phyloP scores from a whole-genome alignment of 2,113 vertebrate genomes.

The Phocoena phocoena region DNA sequence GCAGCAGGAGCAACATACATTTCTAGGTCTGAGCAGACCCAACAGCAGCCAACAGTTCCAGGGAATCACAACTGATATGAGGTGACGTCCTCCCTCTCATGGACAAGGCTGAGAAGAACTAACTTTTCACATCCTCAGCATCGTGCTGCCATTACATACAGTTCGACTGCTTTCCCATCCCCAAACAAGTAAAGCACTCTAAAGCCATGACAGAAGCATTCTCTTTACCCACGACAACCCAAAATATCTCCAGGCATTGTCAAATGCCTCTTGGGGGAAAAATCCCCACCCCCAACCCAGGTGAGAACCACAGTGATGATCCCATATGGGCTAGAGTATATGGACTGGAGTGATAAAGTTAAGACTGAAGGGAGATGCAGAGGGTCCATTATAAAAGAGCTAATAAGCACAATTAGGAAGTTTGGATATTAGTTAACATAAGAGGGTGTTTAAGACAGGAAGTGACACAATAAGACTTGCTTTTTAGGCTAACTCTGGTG shows the following conservation, averaged over 20 bases:
- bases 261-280: not conserved
- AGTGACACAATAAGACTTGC: not conserved
- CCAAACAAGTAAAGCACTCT: not conserved
- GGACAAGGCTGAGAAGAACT: slow-evolving; percentile 5
- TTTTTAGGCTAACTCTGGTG: not conserved
- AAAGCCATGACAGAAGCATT: not conserved
- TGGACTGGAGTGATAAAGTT: not conserved
- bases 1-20: slow-evolving; percentile 44
- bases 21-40: slow-evolving; percentile 38
- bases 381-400: not conserved
- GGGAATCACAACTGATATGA: not conserved
- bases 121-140: not conserved
- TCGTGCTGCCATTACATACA: not conserved
- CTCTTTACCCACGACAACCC: not conserved
- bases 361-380: not conserved
- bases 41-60: not conserved
- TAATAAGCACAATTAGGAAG: not conserved
- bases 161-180: not conserved
- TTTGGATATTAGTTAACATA: not conserved
- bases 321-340: not conserved
- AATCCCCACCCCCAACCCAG: fast-evolving
- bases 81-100: not conserved
- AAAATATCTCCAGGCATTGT: not conserved
- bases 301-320: not conserved
- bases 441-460: not conserved